Evolutionary conservation across 2,888 invertebrate species (phyloP).

Genomic region (Apocheima hispidaria): DNA sequence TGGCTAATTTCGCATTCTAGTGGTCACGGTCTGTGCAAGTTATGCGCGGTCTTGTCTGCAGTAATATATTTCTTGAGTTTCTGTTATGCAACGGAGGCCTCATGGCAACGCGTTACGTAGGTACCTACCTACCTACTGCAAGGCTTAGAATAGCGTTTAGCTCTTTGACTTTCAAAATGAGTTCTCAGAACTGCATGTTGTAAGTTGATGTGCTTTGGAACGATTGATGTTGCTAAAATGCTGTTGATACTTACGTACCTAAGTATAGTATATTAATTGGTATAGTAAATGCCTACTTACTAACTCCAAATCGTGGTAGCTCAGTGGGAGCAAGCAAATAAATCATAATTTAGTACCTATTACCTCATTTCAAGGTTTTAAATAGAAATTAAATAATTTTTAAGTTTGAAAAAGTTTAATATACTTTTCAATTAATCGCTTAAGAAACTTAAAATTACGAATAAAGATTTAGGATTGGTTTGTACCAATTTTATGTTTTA

Average conservation of each 20-base stretch:
- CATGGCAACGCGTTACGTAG: slow-evolving; percentile 13
- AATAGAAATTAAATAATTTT: too few relatives aligned
- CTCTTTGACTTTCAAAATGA: background rate
- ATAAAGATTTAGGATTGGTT: too few relatives aligned
- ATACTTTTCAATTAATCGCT: too few relatives aligned
- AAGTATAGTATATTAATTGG: too few relatives aligned
- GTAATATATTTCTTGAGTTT: slow-evolving; percentile 22
- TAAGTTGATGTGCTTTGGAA: background rate
- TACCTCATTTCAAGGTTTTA: too few relatives aligned
- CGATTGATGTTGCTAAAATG: background rate
- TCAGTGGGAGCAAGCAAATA: too few relatives aligned
- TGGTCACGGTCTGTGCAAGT: slow-evolving; percentile 29
- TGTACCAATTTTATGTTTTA: too few relatives aligned
- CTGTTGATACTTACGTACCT: background rate
- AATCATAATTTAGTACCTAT: too few relatives aligned
- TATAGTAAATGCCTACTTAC: too few relatives aligned
- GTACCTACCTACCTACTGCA: background rate
- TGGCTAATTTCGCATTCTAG: slow-evolving; percentile 24
- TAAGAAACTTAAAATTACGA: too few relatives aligned
- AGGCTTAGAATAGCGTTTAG: slow-evolving; percentile 1
- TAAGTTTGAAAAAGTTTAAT: too few relatives aligned
- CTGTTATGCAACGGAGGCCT: slow-evolving; percentile 22
- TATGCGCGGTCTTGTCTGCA: slow-evolving; percentile 19
- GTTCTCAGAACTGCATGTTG: background rate
- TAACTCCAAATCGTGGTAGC: too few relatives aligned